Base-by-base conservation (phyloP, 2,888 invertebrate genomes). In the Bembecia ichneumoniformis region DNA sequence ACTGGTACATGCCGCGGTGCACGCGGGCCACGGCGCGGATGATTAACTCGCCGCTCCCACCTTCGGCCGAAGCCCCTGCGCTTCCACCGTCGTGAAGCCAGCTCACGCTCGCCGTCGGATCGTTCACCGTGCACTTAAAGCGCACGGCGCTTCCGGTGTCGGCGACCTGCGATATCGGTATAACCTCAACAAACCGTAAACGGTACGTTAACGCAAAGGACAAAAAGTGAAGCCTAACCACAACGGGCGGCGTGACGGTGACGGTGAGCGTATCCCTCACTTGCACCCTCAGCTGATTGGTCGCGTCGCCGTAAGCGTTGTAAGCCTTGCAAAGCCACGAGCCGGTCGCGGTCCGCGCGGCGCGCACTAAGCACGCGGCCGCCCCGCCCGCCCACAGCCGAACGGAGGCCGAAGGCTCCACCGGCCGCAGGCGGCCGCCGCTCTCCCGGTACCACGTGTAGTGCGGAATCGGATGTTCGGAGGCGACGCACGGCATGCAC, bases 1-100 rank as follows among this genome's bases (percentile, higher is more conserved):
- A 96, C 81, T 96, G 96, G 87, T 96, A 96, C 87, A 95, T 91
- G 55, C 96, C 96, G 62, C 91, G 91, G 81, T 94, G 94, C 50
- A 91, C 90, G 55, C 94, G 90, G 48, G 91, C 88, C 35, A 94
- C 92, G 46, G 59, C 71, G 16, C 73, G 73, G 61, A 84, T 52
- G 55, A 56, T 52, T 20, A 82, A 73, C 15, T 56, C 61, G 48
- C 72, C 56, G 20, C 56, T 54, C 54, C 62, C 49, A 7, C 76
- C 62, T 9, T 47, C 51, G 49, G 34, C 43, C 43, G 49, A 47
- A 35, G 89, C 82, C 35, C 52, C 51, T 55, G 56, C 46, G 17
- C 82, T 87, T 53, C 53, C 88, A 49, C 92, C 93, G 78, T 93
- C 91, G 82, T 91, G 91, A 66, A 91, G 74, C 94, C 93, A 93